Evolutionary conservation across 2,797 vertebrate species (phyloP).

Genomic region (Natrix natrix): DNA sequence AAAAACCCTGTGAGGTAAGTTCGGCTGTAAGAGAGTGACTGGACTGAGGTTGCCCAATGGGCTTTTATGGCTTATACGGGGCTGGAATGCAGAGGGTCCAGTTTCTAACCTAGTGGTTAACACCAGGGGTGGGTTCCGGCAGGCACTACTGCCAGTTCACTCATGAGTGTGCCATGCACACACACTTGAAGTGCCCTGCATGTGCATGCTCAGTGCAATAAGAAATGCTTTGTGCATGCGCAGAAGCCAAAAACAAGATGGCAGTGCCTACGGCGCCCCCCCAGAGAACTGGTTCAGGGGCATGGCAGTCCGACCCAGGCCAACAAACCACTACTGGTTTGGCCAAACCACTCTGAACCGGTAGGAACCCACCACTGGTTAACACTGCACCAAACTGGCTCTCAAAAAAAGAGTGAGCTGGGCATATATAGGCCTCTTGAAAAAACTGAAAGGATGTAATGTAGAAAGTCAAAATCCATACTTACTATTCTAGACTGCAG

Average conservation of each 20-base stretch:
- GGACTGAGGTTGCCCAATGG: background rate
- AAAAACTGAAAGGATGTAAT: background rate
- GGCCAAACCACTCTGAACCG: too few species aligned
- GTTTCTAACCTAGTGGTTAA: background rate
- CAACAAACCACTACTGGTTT: too few species aligned
- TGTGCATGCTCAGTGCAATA: too few species aligned
- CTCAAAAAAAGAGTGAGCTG: background rate
- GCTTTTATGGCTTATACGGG: background rate
- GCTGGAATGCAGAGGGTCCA: background rate
- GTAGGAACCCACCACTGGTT: too few species aligned
- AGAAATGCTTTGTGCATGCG: too few species aligned
- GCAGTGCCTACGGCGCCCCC: too few species aligned
- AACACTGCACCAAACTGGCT: background rate
- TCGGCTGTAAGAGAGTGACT: background rate
- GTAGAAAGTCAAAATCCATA: background rate
- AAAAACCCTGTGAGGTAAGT: background rate
- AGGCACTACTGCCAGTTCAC: too few species aligned
- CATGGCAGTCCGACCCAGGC: too few species aligned
- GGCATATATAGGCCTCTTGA: background rate
- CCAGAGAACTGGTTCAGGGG: too few species aligned
- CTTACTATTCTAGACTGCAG: background rate
- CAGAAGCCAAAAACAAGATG: too few species aligned
- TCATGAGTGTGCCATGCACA: too few species aligned
- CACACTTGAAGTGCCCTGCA: too few species aligned
- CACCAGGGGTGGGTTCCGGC: background rate